These are phyloP conservation scores for Protomyctophum bolini DNA, from an alignment of 2,113 vertebrate genomes.

Conservation along the genomic window DNA sequence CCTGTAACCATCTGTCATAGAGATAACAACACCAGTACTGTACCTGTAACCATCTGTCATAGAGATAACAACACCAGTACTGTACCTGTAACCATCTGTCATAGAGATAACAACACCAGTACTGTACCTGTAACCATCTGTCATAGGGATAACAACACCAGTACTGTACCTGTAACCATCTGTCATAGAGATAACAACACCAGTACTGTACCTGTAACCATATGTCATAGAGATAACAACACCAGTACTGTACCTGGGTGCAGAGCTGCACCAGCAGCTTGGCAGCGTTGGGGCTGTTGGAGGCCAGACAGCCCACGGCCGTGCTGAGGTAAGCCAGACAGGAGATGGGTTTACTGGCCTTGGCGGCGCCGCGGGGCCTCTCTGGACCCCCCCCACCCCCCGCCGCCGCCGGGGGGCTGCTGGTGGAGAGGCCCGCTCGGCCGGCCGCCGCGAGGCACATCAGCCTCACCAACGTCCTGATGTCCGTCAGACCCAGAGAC, in stretches of 20 bases:
- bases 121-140: constrained; percentile 83
- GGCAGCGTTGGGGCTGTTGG: constrained; percentile 92
- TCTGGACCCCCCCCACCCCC: constrained; percentile 62
- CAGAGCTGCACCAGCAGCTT: constrained; percentile 95
- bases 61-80: too few species aligned
- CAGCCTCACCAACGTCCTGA: constrained; percentile 91
- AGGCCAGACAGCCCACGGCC: constrained; percentile 94
- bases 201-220: constrained; percentile 38
- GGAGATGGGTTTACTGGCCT: constrained; percentile 94
- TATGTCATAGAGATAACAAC: too few species aligned
- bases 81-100: constrained; percentile 83
- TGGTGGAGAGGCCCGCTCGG: constrained; percentile 88
- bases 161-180: constrained; percentile 83
- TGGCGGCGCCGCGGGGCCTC: constrained; percentile 85
- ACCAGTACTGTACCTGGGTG: constrained; percentile 83
- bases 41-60: constrained; percentile 83
- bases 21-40: too few species aligned
- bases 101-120: too few species aligned
- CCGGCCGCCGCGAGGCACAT: constrained; percentile 97
- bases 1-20: constrained; percentile 79
- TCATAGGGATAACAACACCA: too few species aligned
- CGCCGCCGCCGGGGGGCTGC: constrained; percentile 19
- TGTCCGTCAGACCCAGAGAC: constrained; percentile 94
- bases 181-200: too few species aligned
- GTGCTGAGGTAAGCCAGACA: constrained; percentile 97